phyloP scores from a whole-genome alignment of 2,888 invertebrate genomes.

The Melinopterus prodromus region DNA sequence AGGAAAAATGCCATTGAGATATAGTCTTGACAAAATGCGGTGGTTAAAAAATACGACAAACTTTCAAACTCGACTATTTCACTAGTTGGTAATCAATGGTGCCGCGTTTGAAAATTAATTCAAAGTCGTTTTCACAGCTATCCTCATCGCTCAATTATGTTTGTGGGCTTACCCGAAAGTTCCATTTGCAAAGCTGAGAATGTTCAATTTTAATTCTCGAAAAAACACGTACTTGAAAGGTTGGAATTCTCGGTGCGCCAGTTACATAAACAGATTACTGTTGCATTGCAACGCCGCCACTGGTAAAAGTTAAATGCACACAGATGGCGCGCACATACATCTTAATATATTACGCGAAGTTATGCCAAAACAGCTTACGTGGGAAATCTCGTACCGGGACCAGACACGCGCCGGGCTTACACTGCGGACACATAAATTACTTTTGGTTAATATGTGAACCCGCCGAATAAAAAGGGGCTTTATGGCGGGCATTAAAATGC shows the following conservation, averaged over 20 bases:
- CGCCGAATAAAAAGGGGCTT: neutral
- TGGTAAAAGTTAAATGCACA: neutral
- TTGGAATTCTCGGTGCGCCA: neutral
- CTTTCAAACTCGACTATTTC: too few species aligned
- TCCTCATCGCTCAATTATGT: too few species aligned
- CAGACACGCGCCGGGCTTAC: neutral
- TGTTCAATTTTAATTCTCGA: neutral
- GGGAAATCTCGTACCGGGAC: neutral
- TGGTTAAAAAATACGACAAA: too few species aligned
- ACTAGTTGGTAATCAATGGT: too few species aligned
- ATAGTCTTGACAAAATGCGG: too few species aligned
- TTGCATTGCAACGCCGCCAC: neutral
- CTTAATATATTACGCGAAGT: neutral
- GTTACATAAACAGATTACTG: neutral
- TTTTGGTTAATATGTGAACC: neutral
- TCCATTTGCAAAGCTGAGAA: neutral
- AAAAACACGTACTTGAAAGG: neutral
- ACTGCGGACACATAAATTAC: neutral
- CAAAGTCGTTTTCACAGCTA: too few species aligned
- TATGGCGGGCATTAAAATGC: neutral
- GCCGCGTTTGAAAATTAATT: too few species aligned
- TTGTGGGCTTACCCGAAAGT: neutral
- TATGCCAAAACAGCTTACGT: neutral
- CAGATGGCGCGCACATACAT: neutral
- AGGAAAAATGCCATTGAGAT: too few species aligned